phyloP scores from a whole-genome alignment of 2,113 vertebrate genomes.

The Onychorhynchus coronatus region DNA sequence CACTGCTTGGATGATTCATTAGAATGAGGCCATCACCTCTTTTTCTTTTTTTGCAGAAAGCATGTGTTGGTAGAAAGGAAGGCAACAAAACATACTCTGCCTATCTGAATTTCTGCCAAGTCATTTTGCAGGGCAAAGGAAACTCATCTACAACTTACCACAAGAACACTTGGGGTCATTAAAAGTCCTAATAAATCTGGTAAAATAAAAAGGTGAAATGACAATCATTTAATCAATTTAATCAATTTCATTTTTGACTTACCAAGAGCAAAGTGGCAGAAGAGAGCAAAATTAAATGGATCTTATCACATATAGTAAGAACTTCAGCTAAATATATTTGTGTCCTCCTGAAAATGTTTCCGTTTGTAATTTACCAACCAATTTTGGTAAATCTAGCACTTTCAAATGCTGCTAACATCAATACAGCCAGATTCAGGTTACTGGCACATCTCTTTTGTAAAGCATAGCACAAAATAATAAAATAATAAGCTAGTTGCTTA shows the following conservation, averaged over 20 bases:
- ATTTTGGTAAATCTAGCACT: background rate
- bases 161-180: background rate
- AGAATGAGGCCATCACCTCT: background rate
- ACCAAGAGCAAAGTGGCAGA: background rate
- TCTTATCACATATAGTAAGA: background rate
- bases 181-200: background rate
- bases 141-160: background rate
- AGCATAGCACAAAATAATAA: background rate
- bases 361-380: background rate
- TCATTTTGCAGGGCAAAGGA: background rate
- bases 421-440: background rate
- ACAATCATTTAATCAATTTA: too few relatives aligned
- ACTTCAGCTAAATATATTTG: background rate
- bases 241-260: background rate
- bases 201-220: background rate
- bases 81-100: background rate
- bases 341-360: background rate
- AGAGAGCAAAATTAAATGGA: background rate
- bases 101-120: background rate
- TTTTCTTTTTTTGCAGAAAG: background rate
- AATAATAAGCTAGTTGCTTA: background rate
- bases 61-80: background rate
- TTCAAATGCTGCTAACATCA: background rate
- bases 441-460: background rate
- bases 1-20: background rate